These are phyloP conservation scores for Platichthys flesus DNA, from an alignment of 2,113 vertebrate species.

Conservation along the genomic window DNA sequence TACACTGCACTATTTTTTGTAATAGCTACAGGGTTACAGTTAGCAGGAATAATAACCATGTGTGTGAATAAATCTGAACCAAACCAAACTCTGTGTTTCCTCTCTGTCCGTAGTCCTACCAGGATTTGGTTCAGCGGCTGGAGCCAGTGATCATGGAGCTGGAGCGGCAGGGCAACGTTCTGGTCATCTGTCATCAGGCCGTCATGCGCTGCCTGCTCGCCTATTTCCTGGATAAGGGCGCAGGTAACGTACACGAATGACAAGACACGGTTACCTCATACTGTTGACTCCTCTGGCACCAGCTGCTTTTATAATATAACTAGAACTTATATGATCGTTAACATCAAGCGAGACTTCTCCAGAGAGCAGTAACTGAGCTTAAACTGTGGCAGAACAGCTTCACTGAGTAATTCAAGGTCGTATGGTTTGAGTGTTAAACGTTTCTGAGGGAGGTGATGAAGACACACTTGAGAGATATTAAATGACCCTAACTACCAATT, in stretches of 20 bases:
- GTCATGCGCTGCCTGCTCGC: constrained; percentile 97
- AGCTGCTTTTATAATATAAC: background rate
- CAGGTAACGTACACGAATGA: constrained; percentile 81
- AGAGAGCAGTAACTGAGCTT: too few relatives aligned
- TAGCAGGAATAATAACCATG: too few relatives aligned
- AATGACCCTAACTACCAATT: too few relatives aligned
- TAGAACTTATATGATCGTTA: background rate
- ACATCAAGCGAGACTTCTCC: too few relatives aligned
- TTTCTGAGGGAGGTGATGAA: too few relatives aligned
- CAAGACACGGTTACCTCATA: background rate
- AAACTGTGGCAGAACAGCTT: too few relatives aligned
- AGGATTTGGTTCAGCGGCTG: constrained; percentile 95
- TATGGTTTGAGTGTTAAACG: too few relatives aligned
- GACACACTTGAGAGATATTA: too few relatives aligned
- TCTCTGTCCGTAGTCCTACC: constrained; percentile 89
- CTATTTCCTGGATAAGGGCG: constrained; percentile 95
- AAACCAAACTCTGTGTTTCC: constrained; percentile 1
- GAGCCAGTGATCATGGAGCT: constrained; percentile 98
- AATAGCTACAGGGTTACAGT: background rate
- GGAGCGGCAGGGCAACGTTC: constrained; percentile 93
- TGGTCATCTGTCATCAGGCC: constrained; percentile 97
- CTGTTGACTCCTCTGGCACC: background rate
- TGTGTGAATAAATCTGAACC: background rate
- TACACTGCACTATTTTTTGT: background rate
- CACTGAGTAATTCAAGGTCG: too few relatives aligned